Evolutionary conservation across 2,113 vertebrate genomes (phyloP).

Genomic region (Tenebrosternarchus preto): DNA sequence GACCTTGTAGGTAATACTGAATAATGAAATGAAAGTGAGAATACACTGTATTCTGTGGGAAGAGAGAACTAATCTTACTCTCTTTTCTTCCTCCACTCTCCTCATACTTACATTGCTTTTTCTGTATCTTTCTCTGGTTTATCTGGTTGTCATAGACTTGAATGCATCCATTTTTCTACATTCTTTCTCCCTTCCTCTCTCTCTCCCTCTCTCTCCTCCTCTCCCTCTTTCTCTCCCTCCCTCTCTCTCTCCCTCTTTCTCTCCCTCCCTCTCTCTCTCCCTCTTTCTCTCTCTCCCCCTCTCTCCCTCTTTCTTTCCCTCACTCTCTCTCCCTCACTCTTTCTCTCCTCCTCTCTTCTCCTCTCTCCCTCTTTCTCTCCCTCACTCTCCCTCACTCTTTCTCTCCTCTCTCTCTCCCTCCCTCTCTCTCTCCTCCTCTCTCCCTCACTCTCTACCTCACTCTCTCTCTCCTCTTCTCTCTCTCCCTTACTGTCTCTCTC

Average conservation of each 20-base stretch:
- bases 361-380: neutral
- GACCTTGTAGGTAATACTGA: too few relatives aligned
- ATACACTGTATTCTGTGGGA: too few relatives aligned
- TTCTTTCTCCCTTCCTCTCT: conserved; percentile 29
- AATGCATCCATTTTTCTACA: conserved; percentile 42
- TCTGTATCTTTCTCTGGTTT: conserved; percentile 22
- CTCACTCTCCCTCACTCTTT: neutral
- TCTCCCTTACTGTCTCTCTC: neutral
- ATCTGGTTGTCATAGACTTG: conserved; percentile 18
- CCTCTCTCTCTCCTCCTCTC: neutral
- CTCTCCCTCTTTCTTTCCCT: conserved; percentile 41
- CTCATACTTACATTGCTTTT: conserved; percentile 26
- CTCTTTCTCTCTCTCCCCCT: conserved; percentile 28
- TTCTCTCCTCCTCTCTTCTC: neutral
- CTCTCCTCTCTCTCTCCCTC: neutral
- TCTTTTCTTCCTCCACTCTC: conserved; percentile 46
- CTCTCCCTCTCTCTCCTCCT: conserved; percentile 39
- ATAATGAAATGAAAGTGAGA: too few relatives aligned
- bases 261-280: conserved; percentile 3
- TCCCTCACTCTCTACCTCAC: neutral
- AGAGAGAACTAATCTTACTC: too few relatives aligned
- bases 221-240: conserved; percentile 28
- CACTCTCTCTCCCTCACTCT: conserved; percentile 29
- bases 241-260: neutral
- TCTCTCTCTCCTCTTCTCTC: neutral